Evolutionary conservation across 2,113 vertebrate genomes (phyloP), one percentile per base, ranked within the genome.

Genomic region (Chrysemys picta): DNA sequence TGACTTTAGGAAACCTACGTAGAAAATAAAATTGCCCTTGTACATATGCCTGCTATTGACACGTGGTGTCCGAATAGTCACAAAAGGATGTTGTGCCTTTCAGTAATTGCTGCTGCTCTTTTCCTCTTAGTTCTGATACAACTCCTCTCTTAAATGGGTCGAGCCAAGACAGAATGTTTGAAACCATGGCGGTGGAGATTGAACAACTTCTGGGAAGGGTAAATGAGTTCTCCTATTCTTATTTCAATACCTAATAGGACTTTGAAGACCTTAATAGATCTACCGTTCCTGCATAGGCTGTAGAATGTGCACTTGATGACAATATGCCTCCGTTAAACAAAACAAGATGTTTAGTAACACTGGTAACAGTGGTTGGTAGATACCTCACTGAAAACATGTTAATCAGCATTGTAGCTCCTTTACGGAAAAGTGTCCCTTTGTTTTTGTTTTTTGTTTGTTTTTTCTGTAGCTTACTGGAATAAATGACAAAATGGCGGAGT

Each of bases 101-200:
- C 76, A 89, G 49, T 97, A 88, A 98, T 89, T 42, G 11, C 88
- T 82, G 29, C 27, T 94, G 35, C 75, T 83, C 75, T 93, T 89
- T 93, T 88, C 80, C 94, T 11, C 90, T 79, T 89, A 99, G 99
- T 97, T 99, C 99, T 49, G 99, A 99, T 95, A 99, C 99, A 82
- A 99, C 99, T 42, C 99, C 99, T 2, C 98, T 99, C 49, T 97
- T 99, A 85, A 99, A 99, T 98, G 99, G 99, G 97, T 99, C 99
- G 12, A 99, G 99, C 94, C 99, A 99, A 98, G 99, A 99, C 98
- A 99, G 99, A 96, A 99, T 99, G 99, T 99, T 99, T 98, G 99
- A 99, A 97, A 99, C 99, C 54, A 99, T 99, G 99, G 99, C 99
- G 27, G 99, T 99, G 96, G 99, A 99, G 97, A 99, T 99, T 89